These are phyloP conservation scores for Potamarius usumacintae DNA, from an alignment of 2,113 vertebrate genomes.

Conservation along the genomic window DNA sequence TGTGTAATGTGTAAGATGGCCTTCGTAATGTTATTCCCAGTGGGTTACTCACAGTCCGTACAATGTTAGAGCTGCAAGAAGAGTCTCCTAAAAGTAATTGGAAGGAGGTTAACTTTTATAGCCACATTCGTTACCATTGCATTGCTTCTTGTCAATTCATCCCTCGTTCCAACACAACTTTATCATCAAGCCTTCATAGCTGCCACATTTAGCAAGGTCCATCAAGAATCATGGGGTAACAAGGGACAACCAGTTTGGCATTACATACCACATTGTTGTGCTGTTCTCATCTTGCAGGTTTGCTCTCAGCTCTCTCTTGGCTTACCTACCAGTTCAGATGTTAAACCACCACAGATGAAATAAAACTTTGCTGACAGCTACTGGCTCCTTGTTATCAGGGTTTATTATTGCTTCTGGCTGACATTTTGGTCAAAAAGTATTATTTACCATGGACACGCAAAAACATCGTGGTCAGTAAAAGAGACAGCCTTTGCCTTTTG, in stretches of 20 bases:
- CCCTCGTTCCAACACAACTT: background rate
- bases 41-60: background rate
- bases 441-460: background rate
- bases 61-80: background rate
- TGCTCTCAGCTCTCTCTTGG: background rate
- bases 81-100: background rate
- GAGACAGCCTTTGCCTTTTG: background rate
- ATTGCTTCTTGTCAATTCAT: background rate
- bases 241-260: background rate
- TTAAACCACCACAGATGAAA: background rate
- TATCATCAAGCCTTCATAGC: background rate
- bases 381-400: background rate
- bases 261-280: background rate
- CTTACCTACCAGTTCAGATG: background rate
- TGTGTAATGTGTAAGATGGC: background rate
- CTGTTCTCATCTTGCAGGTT: background rate
- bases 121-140: conserved; percentile 7
- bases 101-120: background rate
- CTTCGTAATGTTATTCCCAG: background rate
- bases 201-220: background rate
- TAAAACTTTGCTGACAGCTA: background rate
- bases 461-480: background rate
- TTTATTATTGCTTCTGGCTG: background rate
- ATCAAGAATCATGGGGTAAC: background rate
- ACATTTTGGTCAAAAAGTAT: background rate